Conservation (phyloP, 1,140 invertebrate species). For the Pseudomyrmex concolor region DNA sequence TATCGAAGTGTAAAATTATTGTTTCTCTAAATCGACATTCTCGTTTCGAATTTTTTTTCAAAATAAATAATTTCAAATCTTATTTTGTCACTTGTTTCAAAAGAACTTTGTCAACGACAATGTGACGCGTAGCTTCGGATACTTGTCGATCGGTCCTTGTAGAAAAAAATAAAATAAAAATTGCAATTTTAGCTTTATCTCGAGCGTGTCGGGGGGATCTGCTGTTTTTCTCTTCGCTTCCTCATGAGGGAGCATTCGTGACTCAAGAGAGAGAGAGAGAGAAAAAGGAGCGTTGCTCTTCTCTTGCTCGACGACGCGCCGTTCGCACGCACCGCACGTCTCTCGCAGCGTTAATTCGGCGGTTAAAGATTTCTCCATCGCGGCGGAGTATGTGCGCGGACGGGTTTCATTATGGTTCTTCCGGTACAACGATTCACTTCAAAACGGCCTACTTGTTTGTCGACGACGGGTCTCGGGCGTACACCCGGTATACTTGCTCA, state of each 20-base stretch:
- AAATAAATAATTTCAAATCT: no score
- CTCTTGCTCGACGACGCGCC: not conserved
- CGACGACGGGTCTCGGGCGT: constrained; percentile 21
- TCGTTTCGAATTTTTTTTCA: no score
- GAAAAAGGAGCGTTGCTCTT: not conserved
- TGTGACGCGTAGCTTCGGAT: no score
- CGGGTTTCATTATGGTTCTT: constrained; percentile 54
- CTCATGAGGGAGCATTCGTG: no score
- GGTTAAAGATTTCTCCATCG: constrained; percentile 51
- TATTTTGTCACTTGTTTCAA: no score
- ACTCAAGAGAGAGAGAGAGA: not conserved
- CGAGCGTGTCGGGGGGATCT: no score
- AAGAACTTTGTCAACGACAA: no score
- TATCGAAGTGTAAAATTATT: not conserved
- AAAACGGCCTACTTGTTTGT: constrained; percentile 56
- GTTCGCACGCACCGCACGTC: not conserved
- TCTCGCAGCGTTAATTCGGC: constrained; percentile 46
- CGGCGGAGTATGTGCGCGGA: constrained; percentile 22
- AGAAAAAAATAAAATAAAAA: no score
- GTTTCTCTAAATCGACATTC: no score
- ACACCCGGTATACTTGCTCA: constrained; percentile 44
- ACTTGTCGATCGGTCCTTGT: no score
- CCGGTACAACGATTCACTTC: constrained; percentile 57
- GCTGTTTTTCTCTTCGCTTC: not conserved
- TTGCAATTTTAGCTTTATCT: no score